Evolutionary conservation across 2,797 vertebrate species (phyloP).

Genomic region (Pelobates cultripes): DNA sequence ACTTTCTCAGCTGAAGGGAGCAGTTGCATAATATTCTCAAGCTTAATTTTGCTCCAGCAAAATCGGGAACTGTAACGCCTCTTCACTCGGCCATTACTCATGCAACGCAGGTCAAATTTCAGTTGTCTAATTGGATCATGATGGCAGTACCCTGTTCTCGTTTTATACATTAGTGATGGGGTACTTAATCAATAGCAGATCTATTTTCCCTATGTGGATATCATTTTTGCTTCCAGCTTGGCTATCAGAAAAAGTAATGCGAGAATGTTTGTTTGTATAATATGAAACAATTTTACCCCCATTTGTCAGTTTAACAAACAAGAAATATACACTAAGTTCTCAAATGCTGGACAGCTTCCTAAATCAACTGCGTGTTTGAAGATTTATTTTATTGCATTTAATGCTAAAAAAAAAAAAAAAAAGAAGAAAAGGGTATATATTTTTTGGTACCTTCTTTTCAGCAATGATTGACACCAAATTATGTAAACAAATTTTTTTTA

Average conservation of each 20-base stretch:
- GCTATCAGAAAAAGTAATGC: background rate
- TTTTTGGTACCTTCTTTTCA: no score
- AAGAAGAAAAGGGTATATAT: no score
- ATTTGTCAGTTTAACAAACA: no score
- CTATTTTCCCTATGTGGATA: background rate
- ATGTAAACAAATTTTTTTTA: no score
- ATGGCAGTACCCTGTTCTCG: background rate
- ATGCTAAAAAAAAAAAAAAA: no score
- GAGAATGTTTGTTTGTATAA: no score
- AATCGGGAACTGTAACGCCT: background rate
- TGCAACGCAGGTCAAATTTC: slow-evolving; percentile 6
- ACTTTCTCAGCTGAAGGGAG: background rate
- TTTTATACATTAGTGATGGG: background rate
- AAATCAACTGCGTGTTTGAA: no score
- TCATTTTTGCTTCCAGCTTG: background rate
- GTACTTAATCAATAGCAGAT: background rate
- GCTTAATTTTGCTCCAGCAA: background rate
- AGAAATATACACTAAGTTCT: no score
- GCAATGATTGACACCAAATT: no score
- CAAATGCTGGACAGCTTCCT: no score
- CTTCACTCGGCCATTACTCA: background rate
- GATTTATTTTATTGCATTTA: no score
- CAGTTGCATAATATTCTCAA: background rate
- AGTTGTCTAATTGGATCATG: slow-evolving; percentile 12
- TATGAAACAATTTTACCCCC: no score